Evolutionary conservation across 2,797 vertebrate genomes (phyloP).

Genomic region (Leuciscus waleckii): DNA sequence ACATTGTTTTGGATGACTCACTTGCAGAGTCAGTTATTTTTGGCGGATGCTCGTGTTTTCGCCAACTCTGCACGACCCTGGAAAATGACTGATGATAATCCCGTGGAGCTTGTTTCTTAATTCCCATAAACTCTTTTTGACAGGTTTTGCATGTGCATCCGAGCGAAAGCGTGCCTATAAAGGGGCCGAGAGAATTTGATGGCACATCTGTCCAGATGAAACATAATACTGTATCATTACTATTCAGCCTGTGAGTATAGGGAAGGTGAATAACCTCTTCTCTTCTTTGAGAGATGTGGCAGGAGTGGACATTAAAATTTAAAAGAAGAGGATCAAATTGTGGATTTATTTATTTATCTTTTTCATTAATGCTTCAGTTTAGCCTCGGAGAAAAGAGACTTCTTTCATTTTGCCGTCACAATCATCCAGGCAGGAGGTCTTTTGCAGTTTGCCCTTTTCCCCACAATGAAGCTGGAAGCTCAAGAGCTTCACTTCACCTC

Average conservation of each 20-base stretch:
- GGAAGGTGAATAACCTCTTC: conserved; percentile 64
- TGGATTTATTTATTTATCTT: conserved; percentile 61
- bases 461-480: conserved; percentile 77
- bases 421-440: conserved; percentile 77
- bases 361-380: conserved; percentile 81
- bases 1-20: conserved; percentile 57
- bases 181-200: background rate
- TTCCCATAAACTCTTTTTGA: conserved; percentile 63
- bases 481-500: conserved; percentile 68
- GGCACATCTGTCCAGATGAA: conserved; percentile 40
- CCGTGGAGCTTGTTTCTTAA: conserved; percentile 53
- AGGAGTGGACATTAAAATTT: conserved; percentile 83
- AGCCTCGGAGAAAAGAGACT: conserved; percentile 78
- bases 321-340: conserved; percentile 78
- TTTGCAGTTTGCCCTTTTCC: conserved; percentile 77
- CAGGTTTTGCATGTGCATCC: conserved; percentile 66
- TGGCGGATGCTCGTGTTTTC: conserved; percentile 55
- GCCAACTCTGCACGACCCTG: conserved; percentile 59
- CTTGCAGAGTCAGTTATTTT: conserved; percentile 60
- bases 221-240: conserved; percentile 42
- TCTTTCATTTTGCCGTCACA: conserved; percentile 80
- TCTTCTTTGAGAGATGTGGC: conserved; percentile 73
- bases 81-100: conserved; percentile 58
- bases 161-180: background rate
- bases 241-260: conserved; percentile 63